These are phyloP conservation scores for Crax fasciolata DNA, from an alignment of 2,797 vertebrate species.

Conservation along the genomic window DNA sequence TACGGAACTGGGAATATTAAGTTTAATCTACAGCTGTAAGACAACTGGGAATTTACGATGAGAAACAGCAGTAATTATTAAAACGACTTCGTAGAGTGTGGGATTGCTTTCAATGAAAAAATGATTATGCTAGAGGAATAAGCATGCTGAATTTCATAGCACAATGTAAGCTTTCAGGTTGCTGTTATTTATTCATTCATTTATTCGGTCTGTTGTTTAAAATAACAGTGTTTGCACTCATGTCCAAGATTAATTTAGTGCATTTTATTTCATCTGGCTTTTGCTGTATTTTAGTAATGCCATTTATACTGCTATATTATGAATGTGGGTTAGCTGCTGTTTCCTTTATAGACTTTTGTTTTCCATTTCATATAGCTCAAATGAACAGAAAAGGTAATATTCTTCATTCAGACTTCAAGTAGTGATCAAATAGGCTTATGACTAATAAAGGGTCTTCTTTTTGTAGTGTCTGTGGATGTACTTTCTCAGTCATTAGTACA, in stretches of 20 bases:
- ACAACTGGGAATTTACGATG: background rate
- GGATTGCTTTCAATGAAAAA: constrained; percentile 45
- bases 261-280: constrained; percentile 11
- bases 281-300: background rate
- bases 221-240: background rate
- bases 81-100: constrained; percentile 23
- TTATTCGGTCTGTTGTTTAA: background rate
- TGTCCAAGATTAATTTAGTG: constrained; percentile 24
- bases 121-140: background rate
- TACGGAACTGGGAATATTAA: background rate
- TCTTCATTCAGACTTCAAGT: background rate
- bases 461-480: background rate
- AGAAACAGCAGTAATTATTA: constrained; percentile 54
- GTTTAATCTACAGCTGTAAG: constrained; percentile 25
- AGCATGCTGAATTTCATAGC: background rate
- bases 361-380: background rate
- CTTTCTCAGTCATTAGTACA: background rate
- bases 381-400: background rate
- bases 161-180: constrained; percentile 6
- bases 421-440: background rate
- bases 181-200: background rate
- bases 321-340: background rate
- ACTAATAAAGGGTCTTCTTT: background rate
- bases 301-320: background rate
- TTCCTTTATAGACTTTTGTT: background rate